A percentile compares a stretch with the other conserved stretches of the same genome.
phyloP scores from a whole-genome alignment of 2,888 invertebrate species.

The Stomorhina lunata region DNA sequence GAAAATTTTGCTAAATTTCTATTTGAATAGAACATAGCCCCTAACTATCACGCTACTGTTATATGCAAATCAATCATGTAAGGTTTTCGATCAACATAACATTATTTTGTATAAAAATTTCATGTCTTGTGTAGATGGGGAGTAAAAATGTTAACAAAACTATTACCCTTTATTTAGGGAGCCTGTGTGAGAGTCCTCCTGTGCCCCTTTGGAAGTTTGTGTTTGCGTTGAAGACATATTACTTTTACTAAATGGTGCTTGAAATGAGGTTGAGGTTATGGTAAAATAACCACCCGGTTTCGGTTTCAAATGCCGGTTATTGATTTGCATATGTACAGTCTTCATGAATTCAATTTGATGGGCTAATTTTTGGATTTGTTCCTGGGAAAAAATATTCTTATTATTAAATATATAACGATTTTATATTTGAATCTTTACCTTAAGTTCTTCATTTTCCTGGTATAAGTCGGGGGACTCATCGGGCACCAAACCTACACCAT shows the following conservation, averaged over 20 bases:
- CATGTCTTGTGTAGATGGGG: too few relatives aligned
- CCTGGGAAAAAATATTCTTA: too few relatives aligned
- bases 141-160: too few relatives aligned
- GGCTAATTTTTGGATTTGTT: conserved; percentile 94
- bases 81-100: too few relatives aligned
- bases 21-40: too few relatives aligned
- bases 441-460: conserved; percentile 94
- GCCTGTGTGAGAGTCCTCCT: conserved; percentile 73
- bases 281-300: conserved; percentile 91
- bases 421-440: conserved; percentile 81
- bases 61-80: too few relatives aligned
- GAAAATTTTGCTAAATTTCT: too few relatives aligned
- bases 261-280: conserved; percentile 81
- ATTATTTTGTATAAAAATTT: too few relatives aligned
- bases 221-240: conserved; percentile 78
- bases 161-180: conserved; percentile 75
- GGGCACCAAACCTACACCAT: conserved; percentile 91
- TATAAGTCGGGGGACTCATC: conserved; percentile 92
- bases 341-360: conserved; percentile 96
- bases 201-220: conserved; percentile 75
- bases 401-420: too few relatives aligned
- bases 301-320: conserved; percentile 92
- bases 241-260: conserved; percentile 78
- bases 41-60: too few relatives aligned
- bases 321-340: conserved; percentile 95